These are phyloP conservation scores for Meiosimyza decipiens DNA, from an alignment of 2,888 invertebrate species.

Conservation along the genomic window DNA sequence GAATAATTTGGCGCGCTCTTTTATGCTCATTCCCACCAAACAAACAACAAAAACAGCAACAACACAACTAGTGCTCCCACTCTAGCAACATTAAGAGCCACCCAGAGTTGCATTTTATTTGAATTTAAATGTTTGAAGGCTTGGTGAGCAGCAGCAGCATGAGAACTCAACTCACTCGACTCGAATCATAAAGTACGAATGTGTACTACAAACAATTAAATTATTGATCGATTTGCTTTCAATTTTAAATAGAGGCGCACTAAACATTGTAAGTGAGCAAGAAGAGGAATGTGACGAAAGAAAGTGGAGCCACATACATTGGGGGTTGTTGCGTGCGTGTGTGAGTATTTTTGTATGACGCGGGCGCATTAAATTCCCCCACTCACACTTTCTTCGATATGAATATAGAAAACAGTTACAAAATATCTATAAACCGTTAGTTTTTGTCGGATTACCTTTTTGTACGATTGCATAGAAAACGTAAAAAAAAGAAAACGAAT, in stretches of 20 bases:
- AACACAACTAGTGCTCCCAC: not conserved
- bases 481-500: not conserved
- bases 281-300: not conserved
- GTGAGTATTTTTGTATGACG: slow-evolving; percentile 24
- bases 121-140: not conserved
- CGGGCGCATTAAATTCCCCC: slow-evolving; percentile 33
- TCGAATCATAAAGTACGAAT: not conserved
- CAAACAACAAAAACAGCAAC: not conserved
- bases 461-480: not conserved
- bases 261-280: not conserved
- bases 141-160: no score
- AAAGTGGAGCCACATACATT: not conserved
- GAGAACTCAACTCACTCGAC: no score
- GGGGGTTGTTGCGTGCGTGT: not conserved
- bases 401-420: slow-evolving; percentile 32
- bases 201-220: slow-evolving; percentile 36
- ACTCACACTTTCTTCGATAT: slow-evolving; percentile 10
- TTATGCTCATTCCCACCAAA: not conserved
- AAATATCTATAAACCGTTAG: slow-evolving; percentile 37
- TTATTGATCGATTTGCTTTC: slow-evolving; percentile 43
- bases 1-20: not conserved
- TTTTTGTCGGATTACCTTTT: slow-evolving; percentile 27
- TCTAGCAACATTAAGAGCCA: no score
- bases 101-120: slow-evolving; percentile 29
- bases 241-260: slow-evolving; percentile 1